Base-by-base conservation (phyloP, 1,140 invertebrate genomes). In the Galleria mellonella region DNA sequence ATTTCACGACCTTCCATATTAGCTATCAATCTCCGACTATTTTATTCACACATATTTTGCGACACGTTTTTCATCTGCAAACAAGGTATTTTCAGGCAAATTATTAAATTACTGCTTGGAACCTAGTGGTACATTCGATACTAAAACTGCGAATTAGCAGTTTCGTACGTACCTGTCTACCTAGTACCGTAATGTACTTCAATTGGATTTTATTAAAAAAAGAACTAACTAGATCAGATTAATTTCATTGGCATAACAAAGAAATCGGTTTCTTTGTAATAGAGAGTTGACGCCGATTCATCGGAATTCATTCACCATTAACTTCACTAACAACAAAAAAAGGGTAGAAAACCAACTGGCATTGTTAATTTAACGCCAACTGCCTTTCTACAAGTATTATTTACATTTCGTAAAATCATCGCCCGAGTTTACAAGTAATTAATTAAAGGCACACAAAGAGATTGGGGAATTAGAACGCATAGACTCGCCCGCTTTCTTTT, bases 361-460 rank as follows among this genome's bases (percentile, higher is more conserved):
- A 78, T 79, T 72, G 66, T 83, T 77, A 71, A 62, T 70, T 62
- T 62, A 60, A 62, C 63, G 61, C 62, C 60, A 60, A 52, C 53
- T 54, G 33, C 51, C 67, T 77, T 75, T 76, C 71, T 73, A 74
- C 70, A 49, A 65, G 62, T 77, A 68, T 64, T 78, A 76, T 78
- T 83, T 83, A 72, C 70, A 72, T 83, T 83, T 78, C 62, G 69
- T 61, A 81, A 69, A 73, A 78, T 81, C 76, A 83, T 79, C 72
- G 70, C 57, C 65, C 78, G 78, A 78, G 78, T 83, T 83, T 83
- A 75, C 66, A 72, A 68, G 62, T 83, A 79, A 83, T 83, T 83
- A 83, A 83, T 81, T 81, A 83, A 56, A 68, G 32, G 12, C 54
- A 69, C 69, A 79, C 74, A 73, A 76, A 70, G 61, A 57, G 57